Evolutionary conservation across 2,113 vertebrate species (phyloP).

Genomic region (Thamnaconus septentrionalis): DNA sequence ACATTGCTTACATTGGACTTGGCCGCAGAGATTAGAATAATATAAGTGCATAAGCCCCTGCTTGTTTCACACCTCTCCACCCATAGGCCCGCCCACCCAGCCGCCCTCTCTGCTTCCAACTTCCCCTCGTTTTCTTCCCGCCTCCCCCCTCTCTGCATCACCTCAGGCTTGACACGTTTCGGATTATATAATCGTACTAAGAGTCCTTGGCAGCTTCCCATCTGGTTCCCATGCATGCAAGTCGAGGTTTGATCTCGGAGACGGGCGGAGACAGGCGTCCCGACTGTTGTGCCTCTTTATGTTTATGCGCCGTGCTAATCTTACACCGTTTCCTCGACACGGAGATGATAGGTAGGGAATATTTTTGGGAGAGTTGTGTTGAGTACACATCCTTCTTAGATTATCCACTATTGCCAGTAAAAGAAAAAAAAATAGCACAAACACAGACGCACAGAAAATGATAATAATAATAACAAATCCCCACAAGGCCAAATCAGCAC

Average conservation of each 20-base stretch:
- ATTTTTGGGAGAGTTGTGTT: slow-evolving; percentile 35
- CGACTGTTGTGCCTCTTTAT: slow-evolving; percentile 1
- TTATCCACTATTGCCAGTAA: slow-evolving; percentile 41
- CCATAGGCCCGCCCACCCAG: slow-evolving; percentile 8
- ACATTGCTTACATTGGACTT: slow-evolving; percentile 76
- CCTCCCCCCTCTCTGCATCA: slow-evolving; percentile 10
- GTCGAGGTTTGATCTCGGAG: too few species aligned
- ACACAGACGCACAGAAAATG: too few species aligned
- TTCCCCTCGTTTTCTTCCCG: slow-evolving; percentile 3
- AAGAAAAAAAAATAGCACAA: slow-evolving; percentile 16
- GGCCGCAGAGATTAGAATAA: slow-evolving; percentile 78
- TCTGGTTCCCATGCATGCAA: too few species aligned
- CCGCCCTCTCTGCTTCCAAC: slow-evolving; percentile 12
- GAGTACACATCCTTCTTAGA: slow-evolving; percentile 73
- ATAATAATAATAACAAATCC: too few species aligned
- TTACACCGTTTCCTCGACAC: slow-evolving; percentile 26
- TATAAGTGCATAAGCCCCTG: slow-evolving; percentile 69
- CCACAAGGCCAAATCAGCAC: slow-evolving; percentile 52
- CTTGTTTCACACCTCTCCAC: slow-evolving; percentile 61
- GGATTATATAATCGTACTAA: slow-evolving; percentile 15
- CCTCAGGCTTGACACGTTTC: background rate
- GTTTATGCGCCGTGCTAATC: slow-evolving; percentile 19
- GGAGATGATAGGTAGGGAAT: slow-evolving; percentile 49
- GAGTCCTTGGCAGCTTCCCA: too few species aligned
- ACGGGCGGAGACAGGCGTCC: background rate